phyloP scores from a whole-genome alignment of 2,113 vertebrate genomes.

The Pituophis catenifer region DNA sequence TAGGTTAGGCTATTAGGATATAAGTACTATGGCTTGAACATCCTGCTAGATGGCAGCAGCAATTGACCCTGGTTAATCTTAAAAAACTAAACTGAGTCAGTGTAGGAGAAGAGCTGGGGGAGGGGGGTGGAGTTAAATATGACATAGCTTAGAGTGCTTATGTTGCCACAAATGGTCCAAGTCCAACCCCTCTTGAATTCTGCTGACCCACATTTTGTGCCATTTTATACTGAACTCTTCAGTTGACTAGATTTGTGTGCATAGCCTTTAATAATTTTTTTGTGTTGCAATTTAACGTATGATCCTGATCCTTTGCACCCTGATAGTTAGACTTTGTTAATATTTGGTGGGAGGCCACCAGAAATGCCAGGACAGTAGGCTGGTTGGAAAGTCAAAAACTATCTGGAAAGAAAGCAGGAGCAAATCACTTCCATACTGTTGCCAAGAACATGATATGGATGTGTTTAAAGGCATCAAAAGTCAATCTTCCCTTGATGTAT shows the following conservation, averaged over 20 bases:
- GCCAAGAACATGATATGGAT: neutral
- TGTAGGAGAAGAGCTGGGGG: neutral
- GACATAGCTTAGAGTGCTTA: neutral
- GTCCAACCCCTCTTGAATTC: neutral
- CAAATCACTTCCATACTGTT: neutral
- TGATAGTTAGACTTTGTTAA: neutral
- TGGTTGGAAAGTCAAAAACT: neutral
- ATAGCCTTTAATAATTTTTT: neutral
- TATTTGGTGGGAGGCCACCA: neutral
- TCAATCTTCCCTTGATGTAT: neutral
- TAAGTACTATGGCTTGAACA: neutral
- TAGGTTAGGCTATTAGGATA: conserved; percentile 32
- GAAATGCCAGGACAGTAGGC: neutral
- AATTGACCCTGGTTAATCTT: neutral
- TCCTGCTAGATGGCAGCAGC: neutral
- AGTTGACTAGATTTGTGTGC: neutral
- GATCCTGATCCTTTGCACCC: neutral
- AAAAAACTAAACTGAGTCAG: neutral
- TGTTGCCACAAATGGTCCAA: neutral
- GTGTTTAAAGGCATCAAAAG: neutral
- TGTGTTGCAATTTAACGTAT: neutral
- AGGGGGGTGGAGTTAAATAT: neutral
- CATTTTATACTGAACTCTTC: neutral
- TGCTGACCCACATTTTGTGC: neutral
- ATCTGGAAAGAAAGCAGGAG: neutral